Evolutionary conservation across 2,888 invertebrate species (phyloP).

Genomic region (Mamestra brassicae): DNA sequence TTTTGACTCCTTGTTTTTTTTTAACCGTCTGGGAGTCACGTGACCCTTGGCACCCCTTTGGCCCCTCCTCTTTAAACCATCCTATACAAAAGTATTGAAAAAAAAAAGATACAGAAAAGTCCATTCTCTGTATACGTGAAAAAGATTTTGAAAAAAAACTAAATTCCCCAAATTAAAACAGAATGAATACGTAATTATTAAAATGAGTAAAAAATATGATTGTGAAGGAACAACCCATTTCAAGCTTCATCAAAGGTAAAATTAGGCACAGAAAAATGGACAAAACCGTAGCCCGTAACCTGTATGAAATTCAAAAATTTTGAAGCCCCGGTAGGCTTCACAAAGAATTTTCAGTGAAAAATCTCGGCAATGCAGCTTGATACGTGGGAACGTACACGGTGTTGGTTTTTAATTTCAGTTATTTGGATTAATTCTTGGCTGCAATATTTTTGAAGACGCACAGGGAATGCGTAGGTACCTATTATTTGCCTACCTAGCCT

Average conservation of each 20-base stretch:
- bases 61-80: no score
- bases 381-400: neutral
- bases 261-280: constrained; percentile 1
- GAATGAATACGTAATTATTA: neutral
- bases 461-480: neutral
- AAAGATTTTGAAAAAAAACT: neutral
- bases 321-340: neutral
- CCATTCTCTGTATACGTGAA: neutral
- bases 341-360: constrained; percentile 38
- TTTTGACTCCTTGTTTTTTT: neutral
- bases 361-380: constrained; percentile 20
- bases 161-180: neutral
- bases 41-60: neutral
- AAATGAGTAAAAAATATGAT: neutral
- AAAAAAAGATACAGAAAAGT: no score
- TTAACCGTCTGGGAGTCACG: neutral
- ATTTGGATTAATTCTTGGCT: neutral
- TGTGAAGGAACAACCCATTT: constrained; percentile 15
- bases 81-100: no score
- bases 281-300: neutral
- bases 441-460: neutral
- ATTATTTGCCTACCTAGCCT: no score
- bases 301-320: constrained; percentile 10
- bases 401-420: constrained; percentile 24
- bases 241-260: constrained; percentile 10